phyloP scores from a whole-genome alignment of 2,888 invertebrate genomes.

The Heliconius ismenius region DNA sequence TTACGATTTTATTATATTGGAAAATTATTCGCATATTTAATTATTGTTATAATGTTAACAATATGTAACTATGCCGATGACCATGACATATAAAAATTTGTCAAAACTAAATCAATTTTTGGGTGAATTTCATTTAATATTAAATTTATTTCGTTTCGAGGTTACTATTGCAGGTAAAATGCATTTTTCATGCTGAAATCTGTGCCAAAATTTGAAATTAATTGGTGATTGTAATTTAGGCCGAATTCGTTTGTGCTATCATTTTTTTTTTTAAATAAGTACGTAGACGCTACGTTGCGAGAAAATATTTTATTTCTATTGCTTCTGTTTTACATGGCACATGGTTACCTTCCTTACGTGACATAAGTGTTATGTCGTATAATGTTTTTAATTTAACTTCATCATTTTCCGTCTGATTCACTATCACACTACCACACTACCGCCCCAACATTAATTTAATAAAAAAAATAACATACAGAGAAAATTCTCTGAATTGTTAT shows the following conservation, averaged over 20 bases:
- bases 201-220: slow-evolving; percentile 9
- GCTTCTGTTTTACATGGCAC: background rate
- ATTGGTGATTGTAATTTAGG: slow-evolving; percentile 1
- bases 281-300: background rate
- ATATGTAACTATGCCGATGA: background rate
- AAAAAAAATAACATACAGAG: too few relatives aligned
- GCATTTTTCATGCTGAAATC: background rate
- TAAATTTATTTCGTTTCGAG: slow-evolving; percentile 2
- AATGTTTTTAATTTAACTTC: too few relatives aligned
- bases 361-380: too few relatives aligned
- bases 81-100: background rate
- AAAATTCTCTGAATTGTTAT: too few relatives aligned
- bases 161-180: background rate
- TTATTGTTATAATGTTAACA: background rate
- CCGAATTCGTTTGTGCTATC: slow-evolving; percentile 5
- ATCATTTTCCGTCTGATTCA: too few relatives aligned
- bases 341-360: too few relatives aligned
- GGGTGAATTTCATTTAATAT: background rate
- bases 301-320: background rate
- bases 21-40: background rate
- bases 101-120: background rate
- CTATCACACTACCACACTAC: too few relatives aligned
- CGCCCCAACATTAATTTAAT: too few relatives aligned
- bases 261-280: background rate
- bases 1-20: too few relatives aligned